Evolutionary conservation across 2,113 vertebrate species (phyloP), one percentile per base, ranked within the genome.

Genomic region (Larimichthys polyactis): DNA sequence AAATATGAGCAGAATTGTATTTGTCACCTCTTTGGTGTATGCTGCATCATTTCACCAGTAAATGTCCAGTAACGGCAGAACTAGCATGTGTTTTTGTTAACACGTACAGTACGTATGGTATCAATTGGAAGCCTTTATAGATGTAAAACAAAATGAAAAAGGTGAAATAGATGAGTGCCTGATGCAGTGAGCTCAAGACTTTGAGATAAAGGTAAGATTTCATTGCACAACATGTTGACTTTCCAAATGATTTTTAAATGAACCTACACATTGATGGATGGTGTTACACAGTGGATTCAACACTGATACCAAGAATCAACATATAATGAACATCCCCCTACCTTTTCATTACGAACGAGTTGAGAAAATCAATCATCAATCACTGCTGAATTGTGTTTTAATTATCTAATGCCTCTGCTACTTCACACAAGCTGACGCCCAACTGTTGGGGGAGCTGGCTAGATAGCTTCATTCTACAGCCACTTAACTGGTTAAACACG

Each of bases 301-400:
- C 64, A 2, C 77, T 27, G 82, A 90, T 84, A 91, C 60, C 48
- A 75, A 79, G 78, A 89, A 92, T 87, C 77, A 78, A 87, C 81
- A 83, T 59, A 20, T 86, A 92, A 91, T 93, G 87, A 93, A 90
- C 86, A 92, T 71, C 86, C 78, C 49, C 72, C 77, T 71, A 55
- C 74, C 72, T 70, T 92, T 89, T 91, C 87, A 93, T 93, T 90
- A 90, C 40, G 3, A 82, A 86, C 67, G 54, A 46, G 77, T 62
- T 43, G 71, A 79, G 81, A 87, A 90, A 90, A 91, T 88, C 88
- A 82, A 90, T 93, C 87, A 91, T 87, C 91, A 88, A 81, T 93
- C 92, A 92, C 87, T 71, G 84, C 84, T 84, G 51, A 58, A 20
- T 64, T 71, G 67, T 59, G 81, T 89, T 92, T 93, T 91, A 93